Evolutionary conservation across 2,888 invertebrate genomes (phyloP), one percentile per base, ranked within the genome.

Genomic region (Drosophila kanekoi): DNA sequence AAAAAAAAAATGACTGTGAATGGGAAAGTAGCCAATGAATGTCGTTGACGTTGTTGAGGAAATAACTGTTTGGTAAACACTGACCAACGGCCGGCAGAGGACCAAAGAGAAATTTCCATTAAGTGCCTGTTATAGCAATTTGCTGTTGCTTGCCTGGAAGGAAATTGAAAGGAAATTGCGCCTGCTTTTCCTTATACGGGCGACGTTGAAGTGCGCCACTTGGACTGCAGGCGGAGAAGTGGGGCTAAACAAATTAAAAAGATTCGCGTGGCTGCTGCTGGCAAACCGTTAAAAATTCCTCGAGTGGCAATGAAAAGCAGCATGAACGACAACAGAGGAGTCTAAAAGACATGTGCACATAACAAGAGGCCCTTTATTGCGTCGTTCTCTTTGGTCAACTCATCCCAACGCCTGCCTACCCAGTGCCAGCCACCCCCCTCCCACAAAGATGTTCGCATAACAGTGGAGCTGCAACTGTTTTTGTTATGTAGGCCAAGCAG

Each of bases 101-200:
- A 67, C 33, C 58, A 69, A n/a, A 53, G 60, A 62, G 59, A 70
- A 68, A 60, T 70, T 70, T 74, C 43, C 63, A 64, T 73, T 77
- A 61, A 40, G 23, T 54, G 58, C 52, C 53, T 57, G 44, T 37
- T 5, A 60, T 52, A 32, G 38, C 44, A 56, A 64, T 67, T 77
- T 63, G 32, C 20, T 67, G 75, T 56, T 54, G 51, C 43, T 51
- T 62, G 56, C 57, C 62, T 58, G 61, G 44, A 59, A 79, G 87
- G 81, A 87, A 87, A 84, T 87, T 79, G 79, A 89, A 74, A 79
- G 84, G 87, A 89, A 87, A 90, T 89, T 79, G 85, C 67, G 61
- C 79, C 87, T 89, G 82, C 79, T 78, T 72, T 43, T 72, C 38
- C 14, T 18, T 16, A 48, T 40, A 32, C 57, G 14, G 49, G 47